phyloP scores from a whole-genome alignment of 2,888 invertebrate species.

The Spodoptera littoralis region DNA sequence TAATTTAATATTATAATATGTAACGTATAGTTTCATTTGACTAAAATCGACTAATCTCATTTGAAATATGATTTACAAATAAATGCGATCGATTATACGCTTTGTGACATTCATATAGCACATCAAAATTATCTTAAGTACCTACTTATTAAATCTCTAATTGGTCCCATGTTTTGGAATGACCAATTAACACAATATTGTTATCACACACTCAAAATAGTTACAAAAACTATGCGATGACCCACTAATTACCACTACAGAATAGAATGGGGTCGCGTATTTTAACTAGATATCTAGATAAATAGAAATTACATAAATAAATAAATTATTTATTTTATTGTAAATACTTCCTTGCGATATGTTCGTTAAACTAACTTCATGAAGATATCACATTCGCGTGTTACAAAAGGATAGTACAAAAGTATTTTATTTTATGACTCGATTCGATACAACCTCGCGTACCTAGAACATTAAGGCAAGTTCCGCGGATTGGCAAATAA shows the following conservation, averaged over 20 bases:
- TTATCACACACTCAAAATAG: slow-evolving; percentile 12
- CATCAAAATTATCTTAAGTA: slow-evolving; percentile 15
- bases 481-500: slow-evolving; percentile 53
- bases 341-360: slow-evolving; percentile 16
- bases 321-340: slow-evolving; percentile 15
- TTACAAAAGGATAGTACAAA: not conserved
- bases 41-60: slow-evolving; percentile 53
- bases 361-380: slow-evolving; percentile 1
- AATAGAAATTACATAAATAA: not conserved
- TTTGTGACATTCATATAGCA: slow-evolving; percentile 11
- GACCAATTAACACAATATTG: slow-evolving; percentile 13
- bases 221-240: not conserved
- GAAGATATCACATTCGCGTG: slow-evolving; percentile 11
- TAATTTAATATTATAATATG: slow-evolving; percentile 20
- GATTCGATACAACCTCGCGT: slow-evolving; percentile 17
- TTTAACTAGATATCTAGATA: too few species aligned
- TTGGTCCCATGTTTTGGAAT: slow-evolving; percentile 34
- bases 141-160: slow-evolving; percentile 11
- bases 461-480: slow-evolving; percentile 60
- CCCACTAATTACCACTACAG: slow-evolving; percentile 1
- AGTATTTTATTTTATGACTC: not conserved
- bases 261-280: not conserved
- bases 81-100: slow-evolving; percentile 35
- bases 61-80: slow-evolving; percentile 31
- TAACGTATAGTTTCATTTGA: slow-evolving; percentile 36